Base-by-base conservation (phyloP, 2,888 invertebrate genomes). In the Sturmia bella region DNA sequence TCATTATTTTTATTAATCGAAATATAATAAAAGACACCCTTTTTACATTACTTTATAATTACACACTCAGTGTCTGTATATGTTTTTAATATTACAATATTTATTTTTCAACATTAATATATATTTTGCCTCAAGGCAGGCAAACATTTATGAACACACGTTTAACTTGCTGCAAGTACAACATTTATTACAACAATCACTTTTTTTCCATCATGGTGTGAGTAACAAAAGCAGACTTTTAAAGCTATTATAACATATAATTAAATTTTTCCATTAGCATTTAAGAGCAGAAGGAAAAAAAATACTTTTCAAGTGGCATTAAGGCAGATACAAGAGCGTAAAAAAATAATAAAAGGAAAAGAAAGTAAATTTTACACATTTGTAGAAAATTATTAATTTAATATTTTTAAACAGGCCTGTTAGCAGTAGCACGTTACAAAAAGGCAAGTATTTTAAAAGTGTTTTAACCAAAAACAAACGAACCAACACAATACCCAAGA, bases 261-360 rank as follows among this genome's bases (percentile, higher is more conserved):
- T 82, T 82, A 78, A 82, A 78, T 75, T 82, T 78, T 82, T 78
- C 82, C 78, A 82, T 82, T 82, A 82, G 70, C 78, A 75, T 75
- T 82, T 64, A 64, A 77, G 39, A 52, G 45, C 11, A 24, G 19
- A 76, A 74, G 9, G 45, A 32, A 21, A 32, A 50, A 56, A 37
- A 43, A 45, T 37, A 15, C 45, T 13, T 11, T 32, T 9, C 7
- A 37, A 39, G 69, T 11, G 7, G 41, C 27, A 41, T 41, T 52
- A 50, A 11, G 7, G 32, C 32, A 32, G 32, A 32, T 13, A 24
- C 37, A 45, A 4, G 61, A 2, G 48, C 3, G 68, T 32, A 70
- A 37, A 56, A 63, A 13, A 48, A 43, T 12, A 32, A 45, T 19
- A 32, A 19, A 4, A 45, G 13, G 45, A 5, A 15, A 50, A 56